Conservation (phyloP, 1,140 invertebrate species). For the Agrilus planipennis region DNA sequence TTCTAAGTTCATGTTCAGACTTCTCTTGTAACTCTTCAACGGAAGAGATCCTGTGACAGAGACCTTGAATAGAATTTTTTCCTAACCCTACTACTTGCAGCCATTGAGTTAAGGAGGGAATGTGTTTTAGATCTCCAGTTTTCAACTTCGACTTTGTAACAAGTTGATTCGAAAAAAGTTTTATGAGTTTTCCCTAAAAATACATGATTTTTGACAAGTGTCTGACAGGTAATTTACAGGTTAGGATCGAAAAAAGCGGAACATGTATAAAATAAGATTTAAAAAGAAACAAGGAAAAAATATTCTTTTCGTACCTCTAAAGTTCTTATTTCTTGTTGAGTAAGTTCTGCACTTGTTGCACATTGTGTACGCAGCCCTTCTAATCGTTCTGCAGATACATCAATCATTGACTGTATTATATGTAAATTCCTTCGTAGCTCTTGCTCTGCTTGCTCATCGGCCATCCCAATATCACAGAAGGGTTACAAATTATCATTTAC, state of each 20-base stretch:
- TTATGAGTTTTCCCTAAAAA: conserved; percentile 82
- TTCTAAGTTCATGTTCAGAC: conserved; percentile 68
- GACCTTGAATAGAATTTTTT: conserved; percentile 34
- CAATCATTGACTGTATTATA: conserved; percentile 85
- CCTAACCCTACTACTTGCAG: conserved; percentile 70
- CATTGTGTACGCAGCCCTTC: conserved; percentile 86
- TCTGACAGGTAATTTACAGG: neutral
- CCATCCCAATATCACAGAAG: conserved; percentile 38
- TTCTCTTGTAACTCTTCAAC: conserved; percentile 73
- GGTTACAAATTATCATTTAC: conserved; percentile 29
- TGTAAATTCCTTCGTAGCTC: conserved; percentile 39
- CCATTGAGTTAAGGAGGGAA: conserved; percentile 78
- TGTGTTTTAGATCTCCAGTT: conserved; percentile 46
- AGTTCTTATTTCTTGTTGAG: conserved; percentile 88
- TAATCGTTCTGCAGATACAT: conserved; percentile 82
- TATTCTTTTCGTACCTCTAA: conserved; percentile 58
- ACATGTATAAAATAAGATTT: neutral
- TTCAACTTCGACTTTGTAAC: conserved; percentile 67
- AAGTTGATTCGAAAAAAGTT: conserved; percentile 82
- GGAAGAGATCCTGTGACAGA: conserved; percentile 49
- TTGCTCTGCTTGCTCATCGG: conserved; percentile 37
- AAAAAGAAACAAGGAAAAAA: neutral
- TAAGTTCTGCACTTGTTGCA: conserved; percentile 80
- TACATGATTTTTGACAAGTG: conserved; percentile 7
- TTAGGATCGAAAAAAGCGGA: neutral